phyloP scores from a whole-genome alignment of 2,888 invertebrate genomes.

The Suillia variegata region DNA sequence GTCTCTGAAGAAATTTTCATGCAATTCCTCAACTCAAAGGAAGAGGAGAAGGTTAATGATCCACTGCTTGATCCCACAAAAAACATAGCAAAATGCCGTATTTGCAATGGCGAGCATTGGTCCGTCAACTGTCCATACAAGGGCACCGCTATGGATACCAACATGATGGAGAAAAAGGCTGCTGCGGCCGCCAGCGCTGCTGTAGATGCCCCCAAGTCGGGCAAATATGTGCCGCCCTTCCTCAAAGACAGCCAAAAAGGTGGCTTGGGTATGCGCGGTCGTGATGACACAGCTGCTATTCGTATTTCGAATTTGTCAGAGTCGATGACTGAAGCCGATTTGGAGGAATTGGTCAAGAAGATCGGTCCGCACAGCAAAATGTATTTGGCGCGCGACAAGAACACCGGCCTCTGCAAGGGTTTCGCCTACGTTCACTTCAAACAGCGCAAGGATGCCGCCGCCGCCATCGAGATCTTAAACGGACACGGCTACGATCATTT shows the following conservation, averaged over 20 bases:
- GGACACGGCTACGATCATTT: conserved; percentile 98
- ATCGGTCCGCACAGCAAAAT: conserved; percentile 93
- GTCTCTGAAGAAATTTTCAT: conserved; percentile 95
- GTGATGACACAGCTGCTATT: conserved; percentile 89
- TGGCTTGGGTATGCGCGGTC: conserved; percentile 69
- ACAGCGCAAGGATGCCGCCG: conserved; percentile 85
- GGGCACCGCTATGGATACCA: conserved; percentile 80
- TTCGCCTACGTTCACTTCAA: conserved; percentile 99
- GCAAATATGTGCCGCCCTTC: conserved; percentile 86
- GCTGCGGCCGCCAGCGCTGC: conserved; percentile 55
- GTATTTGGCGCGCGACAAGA: conserved; percentile 94
- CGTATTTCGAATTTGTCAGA: conserved; percentile 97
- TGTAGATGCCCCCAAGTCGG: conserved; percentile 54
- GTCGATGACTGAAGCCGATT: conserved; percentile 91
- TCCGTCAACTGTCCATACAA: conserved; percentile 98
- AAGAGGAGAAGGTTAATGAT: conserved; percentile 87
- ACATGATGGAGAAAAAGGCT: conserved; percentile 66
- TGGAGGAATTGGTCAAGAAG: conserved; percentile 92
- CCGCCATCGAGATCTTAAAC: conserved; percentile 86
- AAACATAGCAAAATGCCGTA: conserved; percentile 77
- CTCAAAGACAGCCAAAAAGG: conserved; percentile 84
- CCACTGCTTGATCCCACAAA: conserved; percentile 84
- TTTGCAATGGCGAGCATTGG: conserved; percentile 97
- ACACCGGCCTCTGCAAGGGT: conserved; percentile 87
- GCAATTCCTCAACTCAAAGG: conserved; percentile 88